Base-by-base conservation (phyloP, 1,140 invertebrate species). In the Geopemphigus sp. region DNA sequence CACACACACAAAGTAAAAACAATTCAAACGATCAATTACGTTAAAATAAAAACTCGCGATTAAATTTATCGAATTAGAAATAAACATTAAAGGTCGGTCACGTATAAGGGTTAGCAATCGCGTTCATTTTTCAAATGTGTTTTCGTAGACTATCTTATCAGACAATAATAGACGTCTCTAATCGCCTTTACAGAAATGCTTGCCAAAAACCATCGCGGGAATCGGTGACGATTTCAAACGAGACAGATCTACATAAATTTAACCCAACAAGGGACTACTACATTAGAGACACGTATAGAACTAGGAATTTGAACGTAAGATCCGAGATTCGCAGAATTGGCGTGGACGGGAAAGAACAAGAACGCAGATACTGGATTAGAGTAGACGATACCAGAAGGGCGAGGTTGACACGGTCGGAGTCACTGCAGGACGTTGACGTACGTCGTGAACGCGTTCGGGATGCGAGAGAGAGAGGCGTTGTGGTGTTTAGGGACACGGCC, bases 241-340 rank as follows among this genome's bases (percentile, higher is more conserved):
- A 45, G 3, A 63, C 74, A 1, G 17, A 61, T 63, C 57, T 63
- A 59, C 56, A 54, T 3, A 59, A 17, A 59, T 59, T 45, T 11
- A 76, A 26, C 10, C 54, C 72, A 39, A 39, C 24, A 8, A 22
- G 39, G 26, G 39, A 26, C 15, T 78, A 78, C 45, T 78, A 78
- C 3, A n/a, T 63, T 50, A 78, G 22, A 61, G 74, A 78, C 22
- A 63, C 74, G 22, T 78, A 78, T 17, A 47, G 57, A 10, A 78
- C 74, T 26, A 26, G 45, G 24, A 78, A 78, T 78, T 29, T 78
- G 22, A 78, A 61, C 11, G 47, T 63, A 19, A 26, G 74, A 78
- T 24, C 39, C 5, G 74, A 78, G 19, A 63, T 22, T 17, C 57
- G 57, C 5, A 24, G 22, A 5, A 45, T 76, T 19, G 15, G 10